Evolutionary conservation across 2,888 invertebrate genomes (phyloP).

Genomic region (Lingula anatina): DNA sequence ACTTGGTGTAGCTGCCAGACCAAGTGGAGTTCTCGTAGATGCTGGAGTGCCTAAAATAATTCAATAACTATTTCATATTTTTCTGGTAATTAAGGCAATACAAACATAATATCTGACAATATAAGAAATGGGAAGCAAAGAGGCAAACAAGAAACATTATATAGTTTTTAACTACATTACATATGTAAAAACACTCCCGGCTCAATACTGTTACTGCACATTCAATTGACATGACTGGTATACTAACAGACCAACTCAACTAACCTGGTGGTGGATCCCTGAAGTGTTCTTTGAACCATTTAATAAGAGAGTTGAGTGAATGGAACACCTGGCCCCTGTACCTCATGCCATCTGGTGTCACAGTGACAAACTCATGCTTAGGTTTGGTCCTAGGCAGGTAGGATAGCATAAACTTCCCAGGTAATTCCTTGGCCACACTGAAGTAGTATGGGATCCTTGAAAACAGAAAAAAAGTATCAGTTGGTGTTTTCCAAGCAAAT

Average conservation of each 20-base stretch:
- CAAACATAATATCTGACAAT: no score
- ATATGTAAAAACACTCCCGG: no score
- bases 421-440: constrained; percentile 34
- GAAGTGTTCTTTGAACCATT: constrained; percentile 99
- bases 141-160: no score
- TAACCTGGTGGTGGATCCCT: constrained; percentile 65
- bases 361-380: constrained; percentile 86
- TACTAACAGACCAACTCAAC: background rate
- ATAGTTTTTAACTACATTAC: no score
- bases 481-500: background rate
- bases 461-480: constrained; percentile 2
- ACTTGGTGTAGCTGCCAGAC: constrained; percentile 19
- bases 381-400: constrained; percentile 82
- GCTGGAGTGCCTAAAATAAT: background rate
- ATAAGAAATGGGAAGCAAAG: no score
- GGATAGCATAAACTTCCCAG: constrained; percentile 78
- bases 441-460: constrained; percentile 49
- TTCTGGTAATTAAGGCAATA: no score
- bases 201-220: background rate
- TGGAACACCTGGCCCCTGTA: constrained; percentile 80
- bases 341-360: constrained; percentile 87
- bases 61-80: background rate
- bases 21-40: background rate
- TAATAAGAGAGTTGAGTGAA: constrained; percentile 71
- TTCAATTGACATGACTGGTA: background rate